Evolutionary conservation across 2,797 vertebrate genomes (phyloP), one percentile per base, ranked within the genome.

Genomic region (Brotula barbata): DNA sequence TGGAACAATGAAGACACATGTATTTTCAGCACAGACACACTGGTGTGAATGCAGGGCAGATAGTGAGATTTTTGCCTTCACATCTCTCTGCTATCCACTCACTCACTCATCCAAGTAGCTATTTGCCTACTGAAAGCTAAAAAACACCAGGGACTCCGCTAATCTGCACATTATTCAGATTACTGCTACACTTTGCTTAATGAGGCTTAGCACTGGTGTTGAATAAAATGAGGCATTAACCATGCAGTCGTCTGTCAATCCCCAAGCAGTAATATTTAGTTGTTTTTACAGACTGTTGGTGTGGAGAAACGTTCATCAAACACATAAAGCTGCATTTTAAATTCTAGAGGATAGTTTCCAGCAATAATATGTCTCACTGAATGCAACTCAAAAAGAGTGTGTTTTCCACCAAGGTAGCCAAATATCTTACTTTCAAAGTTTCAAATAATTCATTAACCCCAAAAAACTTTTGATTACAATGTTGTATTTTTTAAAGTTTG

Each of bases 131-230:
- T 34, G 67, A 40, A 47, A 37, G 39, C 28, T 50, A 34, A 51
- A 61, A 58, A 22, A 36, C 69, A 47, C 43, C 22, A 5, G 78
- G 69, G 64, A 55, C 46, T 8, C 12, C 1, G 48, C 64, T 61
- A 36, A 74, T 59, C 62, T 66, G 64, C 17, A 42, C 33, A 47
- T 64, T 64, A 45, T 51, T 14, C 55, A 33, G 45, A 45, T 21
- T 43, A 49, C 44, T 60, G 49, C 64, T 41, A 51, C 63, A 50
- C 57, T 64, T 67, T 45, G 55, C 39, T 44, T 57, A 68, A 80
- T 65, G 64, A 64, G 14, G 48, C 61, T 60, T 31, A 43, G 44
- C 31, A 46, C 57, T 43, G 50, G 15, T 6, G 15, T 64, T 61
- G 47, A 67, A 61, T 20, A 13, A 51, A 52, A 66, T 11, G 58